Base-by-base conservation (phyloP, 1,140 invertebrate genomes). In the Lucilia cuprina region DNA sequence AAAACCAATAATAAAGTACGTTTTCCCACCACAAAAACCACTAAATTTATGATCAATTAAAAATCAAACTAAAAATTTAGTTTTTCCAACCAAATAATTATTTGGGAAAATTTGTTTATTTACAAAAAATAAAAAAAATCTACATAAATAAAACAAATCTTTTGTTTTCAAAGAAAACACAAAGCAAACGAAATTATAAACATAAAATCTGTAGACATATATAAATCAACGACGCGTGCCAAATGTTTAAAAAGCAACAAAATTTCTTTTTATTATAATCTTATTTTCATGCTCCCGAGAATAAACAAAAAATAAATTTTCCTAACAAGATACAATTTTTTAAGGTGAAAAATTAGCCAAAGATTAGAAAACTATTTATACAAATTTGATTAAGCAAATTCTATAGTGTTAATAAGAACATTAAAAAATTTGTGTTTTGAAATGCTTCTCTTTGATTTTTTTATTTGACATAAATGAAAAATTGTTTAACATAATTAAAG, bases 161-260 rank as follows among this genome's bases (percentile, higher is more conserved):
- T 41, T 41, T 41, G 41, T 41, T 41, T 41, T 41, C 41, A 41
- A 41, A 41, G 41, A 41, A 41, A 41, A 10, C 41, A 41, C 5
- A 41, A 41, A 8, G 7, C 10, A 60, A 30, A 60, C 17, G 13
- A 60, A 60, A 60, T n/a, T n/a, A 60, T 60, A 60, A 60, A 60
- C 55, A 60, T 41, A 41, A 41, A 41, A 41, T 60, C 14, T n/a
- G 14, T n/a, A 60, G 14, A 60, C 5, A 60, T 5, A 60, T n/a
- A 60, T 60, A 60, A 60, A 60, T 60, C n/a, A 60, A 60, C 55
- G 55, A 60, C 55, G 55, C 55, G 55, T 60, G 55, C 55, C 55
- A 60, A 60, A 60, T 60, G 55, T 60, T 60, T 60, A n/a, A 60
- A 60, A 60, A 60, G 14, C 55, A 60, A 60, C 55, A 60, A 17